Evolutionary conservation across 2,888 invertebrate genomes (phyloP).

Genomic region (Tyria jacobaeae): DNA sequence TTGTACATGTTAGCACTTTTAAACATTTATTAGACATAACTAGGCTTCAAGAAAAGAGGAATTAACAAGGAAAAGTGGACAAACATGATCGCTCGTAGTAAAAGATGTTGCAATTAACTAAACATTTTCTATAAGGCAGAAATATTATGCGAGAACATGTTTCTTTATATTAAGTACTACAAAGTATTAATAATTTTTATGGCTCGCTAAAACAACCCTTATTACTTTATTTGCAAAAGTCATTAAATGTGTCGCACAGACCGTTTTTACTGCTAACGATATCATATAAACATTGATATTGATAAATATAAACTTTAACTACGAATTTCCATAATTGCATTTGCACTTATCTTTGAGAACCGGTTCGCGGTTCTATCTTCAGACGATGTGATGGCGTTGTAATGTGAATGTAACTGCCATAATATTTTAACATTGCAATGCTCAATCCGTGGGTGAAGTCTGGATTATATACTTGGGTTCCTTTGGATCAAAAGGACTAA

Average conservation of each 20-base stretch:
- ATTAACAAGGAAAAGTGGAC: no score
- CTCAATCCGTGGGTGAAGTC: conserved; percentile 35
- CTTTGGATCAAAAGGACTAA: conserved; percentile 1
- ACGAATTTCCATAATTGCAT: conserved; percentile 42
- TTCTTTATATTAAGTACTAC: neutral
- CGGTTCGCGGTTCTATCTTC: conserved; percentile 27
- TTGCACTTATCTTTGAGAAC: conserved; percentile 22
- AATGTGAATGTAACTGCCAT: conserved; percentile 61
- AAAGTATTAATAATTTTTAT: neutral
- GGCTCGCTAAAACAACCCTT: neutral
- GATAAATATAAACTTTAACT: no score
- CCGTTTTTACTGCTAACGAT: neutral
- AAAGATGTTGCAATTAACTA: no score
- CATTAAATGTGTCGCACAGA: neutral
- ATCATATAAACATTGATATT: neutral
- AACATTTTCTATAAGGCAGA: no score
- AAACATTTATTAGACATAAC: no score
- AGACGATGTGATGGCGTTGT: conserved; percentile 21
- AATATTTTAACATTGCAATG: conserved; percentile 66
- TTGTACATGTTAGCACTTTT: no score
- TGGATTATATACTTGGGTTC: conserved; percentile 10
- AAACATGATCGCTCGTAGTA: no score
- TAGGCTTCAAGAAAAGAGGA: no score
- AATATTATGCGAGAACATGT: no score
- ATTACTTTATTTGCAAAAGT: neutral